phyloP scores from a whole-genome alignment of 2,113 vertebrate species.

The Neotoma lepida region DNA sequence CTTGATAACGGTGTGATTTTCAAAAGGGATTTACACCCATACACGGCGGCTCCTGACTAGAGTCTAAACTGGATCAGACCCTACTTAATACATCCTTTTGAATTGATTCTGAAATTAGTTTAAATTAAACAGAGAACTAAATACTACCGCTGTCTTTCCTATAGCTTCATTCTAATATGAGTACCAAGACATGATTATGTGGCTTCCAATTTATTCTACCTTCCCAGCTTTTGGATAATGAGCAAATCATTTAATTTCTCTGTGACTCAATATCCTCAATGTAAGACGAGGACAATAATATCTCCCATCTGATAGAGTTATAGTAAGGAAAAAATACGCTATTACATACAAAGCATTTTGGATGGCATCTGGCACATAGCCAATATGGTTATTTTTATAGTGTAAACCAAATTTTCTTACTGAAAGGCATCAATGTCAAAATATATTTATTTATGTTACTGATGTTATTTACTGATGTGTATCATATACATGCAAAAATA shows the following conservation, averaged over 20 bases:
- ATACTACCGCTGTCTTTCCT: background rate
- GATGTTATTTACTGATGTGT: background rate
- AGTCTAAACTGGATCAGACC: background rate
- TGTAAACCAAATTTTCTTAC: constrained; percentile 10
- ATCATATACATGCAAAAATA: constrained; percentile 16
- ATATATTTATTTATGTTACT: constrained; percentile 7
- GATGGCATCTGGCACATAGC: background rate
- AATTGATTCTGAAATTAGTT: constrained; percentile 21
- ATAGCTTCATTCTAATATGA: background rate
- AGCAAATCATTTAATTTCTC: background rate
- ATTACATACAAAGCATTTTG: background rate
- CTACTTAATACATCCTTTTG: background rate
- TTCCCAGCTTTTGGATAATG: background rate
- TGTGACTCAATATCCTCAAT: background rate
- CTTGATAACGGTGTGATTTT: background rate
- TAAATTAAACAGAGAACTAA: constrained; percentile 33
- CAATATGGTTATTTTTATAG: constrained; percentile 38
- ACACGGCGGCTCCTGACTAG: background rate
- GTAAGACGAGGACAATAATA: background rate
- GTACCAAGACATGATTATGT: background rate
- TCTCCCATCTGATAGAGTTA: background rate
- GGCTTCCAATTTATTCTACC: background rate
- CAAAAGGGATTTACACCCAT: background rate
- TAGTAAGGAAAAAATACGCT: constrained; percentile 9
- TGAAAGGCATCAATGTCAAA: background rate